Evolutionary conservation across 2,888 invertebrate species (phyloP).

Genomic region (Cyrtodaria siliqua): DNA sequence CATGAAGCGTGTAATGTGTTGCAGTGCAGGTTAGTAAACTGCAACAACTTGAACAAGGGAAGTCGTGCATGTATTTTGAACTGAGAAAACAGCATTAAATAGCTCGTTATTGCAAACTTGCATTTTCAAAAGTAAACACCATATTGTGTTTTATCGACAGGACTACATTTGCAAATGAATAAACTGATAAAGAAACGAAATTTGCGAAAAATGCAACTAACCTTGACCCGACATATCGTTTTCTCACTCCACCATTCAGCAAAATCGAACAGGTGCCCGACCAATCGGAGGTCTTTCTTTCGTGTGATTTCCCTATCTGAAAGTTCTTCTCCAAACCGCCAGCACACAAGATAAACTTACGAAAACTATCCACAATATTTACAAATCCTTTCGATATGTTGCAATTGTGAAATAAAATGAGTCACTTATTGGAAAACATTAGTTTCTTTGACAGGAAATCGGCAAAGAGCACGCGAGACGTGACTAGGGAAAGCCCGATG

Average conservation of each 20-base stretch:
- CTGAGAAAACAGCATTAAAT: neutral
- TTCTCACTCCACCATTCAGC: constrained; percentile 64
- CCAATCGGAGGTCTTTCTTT: constrained; percentile 52
- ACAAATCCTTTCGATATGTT: neutral
- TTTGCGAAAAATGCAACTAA: constrained; percentile 43
- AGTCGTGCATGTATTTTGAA: neutral
- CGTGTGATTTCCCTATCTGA: constrained; percentile 14
- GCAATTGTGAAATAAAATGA: neutral
- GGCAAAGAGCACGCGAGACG: constrained; percentile 24
- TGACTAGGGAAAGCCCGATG: constrained; percentile 70
- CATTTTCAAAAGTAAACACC: neutral
- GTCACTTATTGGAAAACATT: neutral
- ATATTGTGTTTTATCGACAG: neutral
- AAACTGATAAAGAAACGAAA: neutral
- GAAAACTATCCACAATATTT: neutral
- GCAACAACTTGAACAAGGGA: neutral
- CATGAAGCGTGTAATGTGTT: no score
- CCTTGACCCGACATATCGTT: constrained; percentile 64
- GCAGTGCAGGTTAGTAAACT: no score
- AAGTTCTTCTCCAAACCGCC: neutral
- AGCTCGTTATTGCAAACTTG: neutral
- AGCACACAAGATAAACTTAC: no score
- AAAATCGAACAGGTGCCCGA: constrained; percentile 59
- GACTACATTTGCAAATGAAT: neutral
- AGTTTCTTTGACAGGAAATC: constrained; percentile 17